Evolutionary conservation across 2,888 invertebrate genomes (phyloP), one percentile per base, ranked within the genome.

Genomic region (Cremastinae sp.): DNA sequence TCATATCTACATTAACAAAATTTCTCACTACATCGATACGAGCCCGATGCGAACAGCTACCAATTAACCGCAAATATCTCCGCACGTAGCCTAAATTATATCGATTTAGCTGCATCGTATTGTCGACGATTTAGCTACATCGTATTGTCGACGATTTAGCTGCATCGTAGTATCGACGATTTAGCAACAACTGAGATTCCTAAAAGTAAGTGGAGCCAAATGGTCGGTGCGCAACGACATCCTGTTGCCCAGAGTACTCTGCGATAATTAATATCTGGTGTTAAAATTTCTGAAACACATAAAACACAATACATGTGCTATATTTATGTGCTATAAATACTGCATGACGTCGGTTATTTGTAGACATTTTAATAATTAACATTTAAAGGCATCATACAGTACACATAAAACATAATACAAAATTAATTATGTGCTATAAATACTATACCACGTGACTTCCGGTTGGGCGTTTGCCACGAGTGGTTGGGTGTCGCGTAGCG

Each of bases 201-300:
- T 62, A 83, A 28, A 58, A 79, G 69, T 68, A 80, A 75, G 36
- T 85, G 79, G 75, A 88, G 78, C 89, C 89, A 88, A 68, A 81
- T 82, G 53, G 85, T 84, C 65, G 82, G 77, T 43, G 77, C 53
- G 61, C 79, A 82, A 74, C 84, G 84, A 56, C 80, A 81, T 80
- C 82, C 85, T 16, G 82, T 92, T 76, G 93, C 92, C 84, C 91
- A 91, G 10, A 91, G 90, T 7, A 94, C 89, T 2, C 94, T 94
- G 0, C 93, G 91, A 86, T 92, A 94, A 85, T 94, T 94, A 94
- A 94, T 93, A 91, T 94, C 94, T 90, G 94, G 94, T 82, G 92
- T 92, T 86, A 92, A 92, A 84, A 93, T 93, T 91, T 94, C 94
- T 95, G 92, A 0, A 91, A 79, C 70, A 68, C 36, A 51, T 58